Percentiles rank a stretch among this genome's conserved stretches.
Conservation (phyloP, 2,113 vertebrate genomes). For the Megaptera novaeangliae region DNA sequence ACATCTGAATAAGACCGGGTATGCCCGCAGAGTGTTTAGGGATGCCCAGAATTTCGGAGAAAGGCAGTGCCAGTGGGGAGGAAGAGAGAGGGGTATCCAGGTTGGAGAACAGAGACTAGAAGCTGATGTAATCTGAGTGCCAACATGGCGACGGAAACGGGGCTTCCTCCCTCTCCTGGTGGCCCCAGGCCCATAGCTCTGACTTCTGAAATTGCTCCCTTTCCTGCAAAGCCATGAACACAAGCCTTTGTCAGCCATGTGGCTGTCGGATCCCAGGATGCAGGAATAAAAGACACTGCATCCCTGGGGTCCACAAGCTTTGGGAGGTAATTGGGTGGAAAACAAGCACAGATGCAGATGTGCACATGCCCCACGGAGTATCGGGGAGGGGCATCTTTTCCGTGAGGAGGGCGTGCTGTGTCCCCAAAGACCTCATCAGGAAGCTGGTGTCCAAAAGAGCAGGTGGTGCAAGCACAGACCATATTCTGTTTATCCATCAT, state of each 20-base stretch:
- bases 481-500: fast-evolving
- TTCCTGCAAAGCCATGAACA: background rate
- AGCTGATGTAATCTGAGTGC: fast-evolving
- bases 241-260: fast-evolving
- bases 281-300: no score
- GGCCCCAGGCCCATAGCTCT: no score
- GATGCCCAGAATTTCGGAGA: background rate
- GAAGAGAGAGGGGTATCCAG: background rate
- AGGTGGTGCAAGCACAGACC: background rate
- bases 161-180: background rate
- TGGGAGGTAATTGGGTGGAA: background rate
- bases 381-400: background rate
- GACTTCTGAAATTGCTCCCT: background rate
- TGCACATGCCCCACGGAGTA: fast-evolving
- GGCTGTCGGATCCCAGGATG: background rate
- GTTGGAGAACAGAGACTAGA: background rate
- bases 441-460: background rate
- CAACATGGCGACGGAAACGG: no score
- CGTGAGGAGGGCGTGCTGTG: no score
- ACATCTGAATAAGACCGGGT: no score
- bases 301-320: background rate
- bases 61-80: fast-evolving
- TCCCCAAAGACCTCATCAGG: no score
- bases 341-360: background rate
- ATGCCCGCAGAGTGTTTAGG: background rate